phyloP scores from a whole-genome alignment of 2,113 vertebrate species.

The Nothoprocta pentlandii region DNA sequence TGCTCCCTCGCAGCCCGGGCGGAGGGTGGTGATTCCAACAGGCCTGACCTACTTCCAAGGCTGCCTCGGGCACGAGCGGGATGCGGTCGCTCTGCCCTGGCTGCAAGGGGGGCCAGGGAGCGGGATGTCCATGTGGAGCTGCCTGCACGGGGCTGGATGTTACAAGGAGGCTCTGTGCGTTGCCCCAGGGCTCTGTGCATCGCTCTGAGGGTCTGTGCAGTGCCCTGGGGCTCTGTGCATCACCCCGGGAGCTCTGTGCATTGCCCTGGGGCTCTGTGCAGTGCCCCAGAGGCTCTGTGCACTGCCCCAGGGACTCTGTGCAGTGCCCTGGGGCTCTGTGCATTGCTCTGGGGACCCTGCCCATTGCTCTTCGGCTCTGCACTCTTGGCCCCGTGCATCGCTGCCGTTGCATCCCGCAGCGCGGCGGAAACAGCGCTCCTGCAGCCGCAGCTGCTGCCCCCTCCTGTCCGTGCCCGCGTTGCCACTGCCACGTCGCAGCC shows the following conservation, averaged over 20 bases:
- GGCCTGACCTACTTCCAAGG: conserved; percentile 19
- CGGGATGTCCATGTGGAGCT: conserved; percentile 12
- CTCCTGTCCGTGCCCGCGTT: neutral
- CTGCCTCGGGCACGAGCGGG: neutral
- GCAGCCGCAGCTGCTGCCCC: conserved; percentile 37
- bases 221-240: neutral
- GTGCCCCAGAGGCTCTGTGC: neutral
- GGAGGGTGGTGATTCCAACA: neutral
- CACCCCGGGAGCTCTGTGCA: neutral
- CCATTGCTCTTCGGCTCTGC: neutral
- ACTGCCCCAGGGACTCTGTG: too few species aligned
- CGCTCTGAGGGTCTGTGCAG: neutral
- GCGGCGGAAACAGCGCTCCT: neutral
- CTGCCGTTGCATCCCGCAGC: neutral
- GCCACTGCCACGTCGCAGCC: conserved; percentile 59
- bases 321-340: neutral
- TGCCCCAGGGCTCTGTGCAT: neutral
- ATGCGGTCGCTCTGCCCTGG: neutral
- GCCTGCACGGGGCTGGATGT: neutral
- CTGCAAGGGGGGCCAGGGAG: neutral
- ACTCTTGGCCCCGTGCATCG: neutral
- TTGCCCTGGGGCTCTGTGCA: neutral
- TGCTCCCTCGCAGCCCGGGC: neutral
- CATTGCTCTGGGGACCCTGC: neutral
- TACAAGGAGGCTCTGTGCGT: neutral